phyloP scores from a whole-genome alignment of 1,140 invertebrate genomes.

The Achatina immaculata region DNA sequence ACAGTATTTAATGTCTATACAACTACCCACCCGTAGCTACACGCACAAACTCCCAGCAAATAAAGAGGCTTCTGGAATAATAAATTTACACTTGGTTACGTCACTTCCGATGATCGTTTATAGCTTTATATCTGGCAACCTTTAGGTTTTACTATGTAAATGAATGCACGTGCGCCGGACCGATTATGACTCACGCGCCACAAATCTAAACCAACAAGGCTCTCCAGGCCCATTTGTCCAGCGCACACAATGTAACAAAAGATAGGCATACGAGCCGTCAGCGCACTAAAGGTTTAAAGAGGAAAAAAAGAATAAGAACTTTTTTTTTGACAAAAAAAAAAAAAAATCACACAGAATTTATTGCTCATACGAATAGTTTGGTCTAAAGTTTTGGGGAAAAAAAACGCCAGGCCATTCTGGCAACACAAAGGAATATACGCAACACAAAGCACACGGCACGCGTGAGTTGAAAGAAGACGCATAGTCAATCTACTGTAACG shows the following conservation, averaged over 20 bases:
- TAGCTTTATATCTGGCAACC: neutral
- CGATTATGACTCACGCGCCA: neutral
- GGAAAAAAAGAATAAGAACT: neutral
- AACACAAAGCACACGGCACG: neutral
- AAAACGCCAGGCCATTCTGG: neutral
- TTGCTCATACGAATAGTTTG: neutral
- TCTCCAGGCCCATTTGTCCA: neutral
- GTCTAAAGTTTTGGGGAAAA: no score
- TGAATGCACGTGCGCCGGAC: neutral
- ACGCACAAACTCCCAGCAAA: no score
- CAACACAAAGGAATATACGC: neutral
- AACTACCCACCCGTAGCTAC: no score
- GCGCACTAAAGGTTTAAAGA: no score
- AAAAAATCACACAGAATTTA: neutral
- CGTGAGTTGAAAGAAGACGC: neutral
- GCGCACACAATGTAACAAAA: neutral
- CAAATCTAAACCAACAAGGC: neutral
- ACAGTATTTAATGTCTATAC: no score
- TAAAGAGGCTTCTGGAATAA: no score
- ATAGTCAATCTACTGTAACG: neutral
- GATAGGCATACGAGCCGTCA: neutral
- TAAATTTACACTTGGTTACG: neutral
- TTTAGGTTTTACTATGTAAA: constrained; percentile 11
- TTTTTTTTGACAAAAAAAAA: neutral
- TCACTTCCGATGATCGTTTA: neutral